Percentiles rank a stretch among this genome's conserved stretches.
phyloP scores from a whole-genome alignment of 1,140 invertebrate species.

The Thalassaphorura encarpata region DNA sequence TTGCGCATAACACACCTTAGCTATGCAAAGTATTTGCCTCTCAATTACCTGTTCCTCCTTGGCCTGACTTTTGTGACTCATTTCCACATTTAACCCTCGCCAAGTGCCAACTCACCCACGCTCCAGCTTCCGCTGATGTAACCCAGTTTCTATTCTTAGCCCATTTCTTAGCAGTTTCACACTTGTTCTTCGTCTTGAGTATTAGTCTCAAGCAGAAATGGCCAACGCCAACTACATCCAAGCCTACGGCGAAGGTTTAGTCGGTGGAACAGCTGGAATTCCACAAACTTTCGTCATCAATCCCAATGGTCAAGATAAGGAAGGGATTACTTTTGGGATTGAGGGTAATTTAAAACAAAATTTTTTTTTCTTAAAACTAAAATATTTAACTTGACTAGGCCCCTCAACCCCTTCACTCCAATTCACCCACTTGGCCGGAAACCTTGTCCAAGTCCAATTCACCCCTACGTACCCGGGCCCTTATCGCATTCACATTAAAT shows the following conservation, averaged over 20 bases:
- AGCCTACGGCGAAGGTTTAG: conserved; percentile 27
- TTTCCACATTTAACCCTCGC: no score
- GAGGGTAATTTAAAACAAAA: conserved; percentile 21
- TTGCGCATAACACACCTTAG: no score
- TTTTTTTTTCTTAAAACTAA: neutral
- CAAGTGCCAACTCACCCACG: no score
- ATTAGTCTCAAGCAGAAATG: no score
- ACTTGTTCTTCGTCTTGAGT: no score
- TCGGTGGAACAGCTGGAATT: conserved; percentile 6
- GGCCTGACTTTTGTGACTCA: no score
- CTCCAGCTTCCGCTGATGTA: no score
- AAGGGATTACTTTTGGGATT: conserved; percentile 31
- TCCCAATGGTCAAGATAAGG: conserved; percentile 25
- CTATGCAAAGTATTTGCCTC: no score
- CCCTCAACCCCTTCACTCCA: conserved; percentile 26
- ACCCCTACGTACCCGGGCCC: conserved; percentile 26
- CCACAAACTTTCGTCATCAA: conserved; percentile 21
- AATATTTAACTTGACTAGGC: conserved; percentile 15
- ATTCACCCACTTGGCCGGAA: conserved; percentile 21
- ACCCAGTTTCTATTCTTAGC: no score
- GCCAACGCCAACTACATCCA: conserved; percentile 26
- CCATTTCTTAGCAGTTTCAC: no score
- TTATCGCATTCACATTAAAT: conserved; percentile 28
- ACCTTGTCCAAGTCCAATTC: conserved; percentile 25
- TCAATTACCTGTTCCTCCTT: no score